Percentiles rank a stretch among this genome's conserved stretches.
phyloP scores from a whole-genome alignment of 2,888 invertebrate species.

The Scotopteryx bipunctaria region DNA sequence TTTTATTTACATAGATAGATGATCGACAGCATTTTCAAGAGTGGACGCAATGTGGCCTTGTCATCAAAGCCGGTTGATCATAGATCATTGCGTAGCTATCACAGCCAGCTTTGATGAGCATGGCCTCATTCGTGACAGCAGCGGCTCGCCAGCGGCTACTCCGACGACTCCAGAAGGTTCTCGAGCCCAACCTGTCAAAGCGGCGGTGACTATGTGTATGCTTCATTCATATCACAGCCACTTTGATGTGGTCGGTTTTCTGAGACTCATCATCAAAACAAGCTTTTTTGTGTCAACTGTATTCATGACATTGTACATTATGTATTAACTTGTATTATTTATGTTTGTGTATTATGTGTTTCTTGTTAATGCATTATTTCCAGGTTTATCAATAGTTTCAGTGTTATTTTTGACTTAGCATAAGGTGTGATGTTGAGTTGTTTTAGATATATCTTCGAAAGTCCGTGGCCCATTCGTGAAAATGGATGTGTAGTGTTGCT shows the following conservation, averaged over 20 bases:
- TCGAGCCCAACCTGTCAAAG: slow-evolving; percentile 91
- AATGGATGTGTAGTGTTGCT: slow-evolving; percentile 89
- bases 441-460: slow-evolving; percentile 10
- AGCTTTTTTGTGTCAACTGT: not conserved
- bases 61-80: slow-evolving; percentile 93
- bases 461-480: slow-evolving; percentile 86
- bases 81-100: slow-evolving; percentile 89
- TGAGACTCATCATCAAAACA: slow-evolving; percentile 45
- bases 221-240: slow-evolving; percentile 98
- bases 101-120: slow-evolving; percentile 99
- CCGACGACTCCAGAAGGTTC: slow-evolving; percentile 45
- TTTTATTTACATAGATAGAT: not conserved
- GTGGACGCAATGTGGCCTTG: slow-evolving; percentile 77
- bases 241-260: slow-evolving; percentile 95
- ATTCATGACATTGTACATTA: not conserved
- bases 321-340: not conserved
- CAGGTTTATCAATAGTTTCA: no score
- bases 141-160: not conserved
- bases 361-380: not conserved
- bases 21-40: slow-evolving; percentile 36
- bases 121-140: slow-evolving; percentile 77
- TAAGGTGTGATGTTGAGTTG: no score
- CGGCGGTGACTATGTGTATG: slow-evolving; percentile 90
- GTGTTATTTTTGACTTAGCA: no score
- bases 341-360: not conserved